phyloP scores from a whole-genome alignment of 2,113 vertebrate species.

The Daboia siamensis region DNA sequence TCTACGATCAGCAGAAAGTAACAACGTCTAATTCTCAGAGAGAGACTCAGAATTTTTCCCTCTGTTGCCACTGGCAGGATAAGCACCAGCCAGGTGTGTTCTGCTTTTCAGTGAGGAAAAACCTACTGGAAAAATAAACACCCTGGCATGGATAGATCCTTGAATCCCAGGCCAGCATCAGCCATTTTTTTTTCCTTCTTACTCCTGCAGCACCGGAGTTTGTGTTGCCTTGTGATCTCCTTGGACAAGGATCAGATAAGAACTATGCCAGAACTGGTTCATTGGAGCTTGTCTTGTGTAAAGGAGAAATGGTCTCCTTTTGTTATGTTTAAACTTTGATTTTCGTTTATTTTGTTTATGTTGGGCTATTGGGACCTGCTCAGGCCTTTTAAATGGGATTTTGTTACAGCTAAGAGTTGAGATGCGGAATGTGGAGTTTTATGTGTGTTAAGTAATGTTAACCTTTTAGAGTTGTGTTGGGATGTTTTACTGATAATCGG shows the following conservation, averaged over 20 bases:
- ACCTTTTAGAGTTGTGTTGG: background rate
- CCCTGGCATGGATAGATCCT: constrained; percentile 41
- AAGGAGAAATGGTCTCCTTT: background rate
- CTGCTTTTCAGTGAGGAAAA: background rate
- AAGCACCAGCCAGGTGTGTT: accelerated
- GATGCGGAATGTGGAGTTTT: background rate
- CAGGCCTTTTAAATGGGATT: background rate
- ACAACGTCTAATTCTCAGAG: background rate
- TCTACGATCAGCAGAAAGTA: background rate
- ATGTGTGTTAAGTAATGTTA: background rate
- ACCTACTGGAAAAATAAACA: constrained; percentile 35
- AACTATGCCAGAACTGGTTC: constrained; percentile 57
- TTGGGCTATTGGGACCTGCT: background rate
- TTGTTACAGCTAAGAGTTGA: background rate
- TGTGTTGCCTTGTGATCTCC: constrained; percentile 27
- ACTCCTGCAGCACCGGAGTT: constrained; percentile 47
- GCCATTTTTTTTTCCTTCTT: constrained; percentile 36
- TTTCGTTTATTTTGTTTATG: background rate
- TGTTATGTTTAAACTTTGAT: background rate
- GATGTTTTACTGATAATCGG: background rate
- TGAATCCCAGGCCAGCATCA: constrained; percentile 63
- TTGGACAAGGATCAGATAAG: constrained; percentile 60
- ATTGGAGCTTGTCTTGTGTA: background rate
- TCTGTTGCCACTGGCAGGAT: background rate
- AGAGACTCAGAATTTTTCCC: background rate